phyloP scores from a whole-genome alignment of 2,113 vertebrate genomes.

The Engystomops pustulosus region DNA sequence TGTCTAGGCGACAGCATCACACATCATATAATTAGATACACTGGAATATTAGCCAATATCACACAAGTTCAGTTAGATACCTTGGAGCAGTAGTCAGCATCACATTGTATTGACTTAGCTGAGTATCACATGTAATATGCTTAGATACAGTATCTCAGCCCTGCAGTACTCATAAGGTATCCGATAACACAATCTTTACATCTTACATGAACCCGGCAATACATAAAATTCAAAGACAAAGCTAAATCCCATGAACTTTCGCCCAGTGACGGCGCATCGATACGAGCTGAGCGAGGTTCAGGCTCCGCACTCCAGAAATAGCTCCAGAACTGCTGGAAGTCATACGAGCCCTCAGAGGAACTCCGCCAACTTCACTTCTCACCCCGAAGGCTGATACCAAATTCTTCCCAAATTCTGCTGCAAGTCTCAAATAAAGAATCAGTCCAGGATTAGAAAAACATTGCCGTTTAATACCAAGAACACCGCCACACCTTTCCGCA shows the following conservation, averaged over 20 bases:
- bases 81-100: too few relatives aligned
- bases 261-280: neutral
- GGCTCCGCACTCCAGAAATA: constrained; percentile 15
- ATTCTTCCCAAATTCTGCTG: too few relatives aligned
- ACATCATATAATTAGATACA: neutral
- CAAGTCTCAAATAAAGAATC: too few relatives aligned
- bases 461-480: too few relatives aligned
- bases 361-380: neutral
- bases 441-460: too few relatives aligned
- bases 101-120: too few relatives aligned
- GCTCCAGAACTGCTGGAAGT: neutral
- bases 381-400: neutral
- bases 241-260: constrained; percentile 21
- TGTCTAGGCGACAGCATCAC: neutral
- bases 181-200: neutral
- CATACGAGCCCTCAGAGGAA: neutral
- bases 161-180: neutral
- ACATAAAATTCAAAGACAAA: neutral
- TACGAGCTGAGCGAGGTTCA: neutral
- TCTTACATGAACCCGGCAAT: too few relatives aligned
- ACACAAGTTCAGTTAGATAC: neutral
- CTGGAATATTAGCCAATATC: neutral
- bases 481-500: too few relatives aligned
- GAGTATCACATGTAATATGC: too few relatives aligned
- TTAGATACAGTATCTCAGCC: neutral